Percentiles rank a stretch among this genome's conserved stretches.
Conservation (phyloP, 2,888 invertebrate species). For the Linnaemya vulpina region DNA sequence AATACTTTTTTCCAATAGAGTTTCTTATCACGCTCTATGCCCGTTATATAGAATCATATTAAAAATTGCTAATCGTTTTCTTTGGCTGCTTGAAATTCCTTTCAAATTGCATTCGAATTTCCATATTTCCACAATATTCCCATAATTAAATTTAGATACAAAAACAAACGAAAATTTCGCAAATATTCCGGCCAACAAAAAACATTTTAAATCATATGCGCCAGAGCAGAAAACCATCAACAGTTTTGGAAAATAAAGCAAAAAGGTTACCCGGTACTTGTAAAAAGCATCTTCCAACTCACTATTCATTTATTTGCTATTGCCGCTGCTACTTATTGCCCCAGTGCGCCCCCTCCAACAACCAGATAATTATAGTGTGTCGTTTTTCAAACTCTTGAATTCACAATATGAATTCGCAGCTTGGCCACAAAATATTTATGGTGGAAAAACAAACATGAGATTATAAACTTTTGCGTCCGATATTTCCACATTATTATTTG, state of each 20-base stretch:
- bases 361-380: constrained; percentile 55
- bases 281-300: constrained; percentile 53
- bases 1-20: too few species aligned
- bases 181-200: neutral
- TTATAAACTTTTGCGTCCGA: constrained; percentile 67
- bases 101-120: neutral
- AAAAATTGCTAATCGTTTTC: neutral
- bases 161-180: neutral
- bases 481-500: constrained; percentile 66
- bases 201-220: constrained; percentile 79
- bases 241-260: constrained; percentile 10
- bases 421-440: constrained; percentile 42
- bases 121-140: neutral
- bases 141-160: neutral
- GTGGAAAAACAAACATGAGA: constrained; percentile 72
- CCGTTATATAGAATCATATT: neutral
- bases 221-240: constrained; percentile 72
- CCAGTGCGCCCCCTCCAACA: constrained; percentile 30
- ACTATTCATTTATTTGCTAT: constrained; percentile 27
- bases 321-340: constrained; percentile 31
- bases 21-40: neutral
- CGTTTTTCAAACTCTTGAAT: constrained; percentile 35
- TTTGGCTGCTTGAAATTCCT: neutral
- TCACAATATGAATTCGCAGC: constrained; percentile 55
- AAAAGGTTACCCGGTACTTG: constrained; percentile 29